phyloP scores from a whole-genome alignment of 2,888 invertebrate genomes.

The Heteromurus nitidus region DNA sequence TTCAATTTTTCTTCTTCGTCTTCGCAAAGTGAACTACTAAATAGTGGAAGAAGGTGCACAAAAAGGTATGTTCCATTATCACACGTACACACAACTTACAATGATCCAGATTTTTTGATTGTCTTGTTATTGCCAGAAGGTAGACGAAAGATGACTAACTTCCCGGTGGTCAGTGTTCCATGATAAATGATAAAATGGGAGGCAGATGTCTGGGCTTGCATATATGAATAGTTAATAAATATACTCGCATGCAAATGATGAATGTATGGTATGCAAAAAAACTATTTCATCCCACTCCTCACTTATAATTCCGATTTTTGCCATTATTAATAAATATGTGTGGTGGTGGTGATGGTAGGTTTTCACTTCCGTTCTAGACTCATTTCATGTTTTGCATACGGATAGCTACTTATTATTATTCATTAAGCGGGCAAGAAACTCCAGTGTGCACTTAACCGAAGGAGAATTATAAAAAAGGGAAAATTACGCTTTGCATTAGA shows the following conservation, averaged over 20 bases:
- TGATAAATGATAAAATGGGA: constrained; percentile 42
- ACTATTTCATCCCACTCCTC: constrained; percentile 19
- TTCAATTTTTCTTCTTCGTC: too few relatives aligned
- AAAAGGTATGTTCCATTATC: too few relatives aligned
- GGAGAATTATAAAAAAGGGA: constrained; percentile 7
- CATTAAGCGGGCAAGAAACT: constrained; percentile 59
- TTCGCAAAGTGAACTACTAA: too few relatives aligned
- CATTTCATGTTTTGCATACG: constrained; percentile 60
- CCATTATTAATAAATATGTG: constrained; percentile 34
- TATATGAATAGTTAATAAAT: background rate
- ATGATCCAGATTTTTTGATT: constrained; percentile 50
- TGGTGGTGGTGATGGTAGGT: constrained; percentile 44
- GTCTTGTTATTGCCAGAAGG: constrained; percentile 36
- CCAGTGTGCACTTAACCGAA: constrained; percentile 38
- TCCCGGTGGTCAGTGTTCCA: constrained; percentile 60
- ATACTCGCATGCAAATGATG: background rate
- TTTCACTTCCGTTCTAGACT: constrained; percentile 59
- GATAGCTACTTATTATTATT: constrained; percentile 61
- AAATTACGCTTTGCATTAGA: constrained; percentile 46
- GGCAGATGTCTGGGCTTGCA: constrained; percentile 29
- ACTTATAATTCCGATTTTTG: constrained; percentile 47
- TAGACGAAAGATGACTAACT: constrained; percentile 41
- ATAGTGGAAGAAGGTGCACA: too few relatives aligned
- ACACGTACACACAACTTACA: too few relatives aligned
- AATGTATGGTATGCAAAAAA: constrained; percentile 17